Conservation (phyloP, 2,797 vertebrate genomes). For the Eulemur rubriventer region DNA sequence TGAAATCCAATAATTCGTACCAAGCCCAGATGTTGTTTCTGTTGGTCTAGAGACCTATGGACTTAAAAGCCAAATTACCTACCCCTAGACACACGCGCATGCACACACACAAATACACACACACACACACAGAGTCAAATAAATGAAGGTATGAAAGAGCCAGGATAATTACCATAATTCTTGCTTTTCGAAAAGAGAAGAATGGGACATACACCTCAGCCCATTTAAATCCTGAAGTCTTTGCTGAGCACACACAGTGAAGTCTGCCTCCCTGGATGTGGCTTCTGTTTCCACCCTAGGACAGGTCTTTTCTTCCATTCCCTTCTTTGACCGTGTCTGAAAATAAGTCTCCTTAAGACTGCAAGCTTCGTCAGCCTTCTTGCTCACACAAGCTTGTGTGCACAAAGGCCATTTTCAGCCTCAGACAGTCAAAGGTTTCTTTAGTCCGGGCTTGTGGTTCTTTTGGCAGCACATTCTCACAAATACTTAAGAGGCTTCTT, state of each 20-base stretch:
- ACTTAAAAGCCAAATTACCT: not conserved
- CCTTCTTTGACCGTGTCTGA: not conserved
- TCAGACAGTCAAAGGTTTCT: not conserved
- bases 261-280: not conserved
- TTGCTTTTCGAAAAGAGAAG: not conserved
- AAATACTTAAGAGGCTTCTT: constrained; percentile 24
- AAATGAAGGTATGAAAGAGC: not conserved
- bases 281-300: not conserved
- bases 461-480: constrained; percentile 34
- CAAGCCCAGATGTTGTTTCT: not conserved
- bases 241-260: not conserved
- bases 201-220: not conserved
- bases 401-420: constrained; percentile 34
- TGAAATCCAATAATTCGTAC: not conserved
- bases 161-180: not conserved
- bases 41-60: not conserved
- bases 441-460: not conserved
- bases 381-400: not conserved
- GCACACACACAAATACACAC: not conserved
- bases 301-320: not conserved
- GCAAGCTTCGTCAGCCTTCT: not conserved
- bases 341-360: not conserved
- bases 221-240: not conserved
- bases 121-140: not conserved
- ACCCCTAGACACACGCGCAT: too few species aligned